Base-by-base conservation (phyloP, 2,113 vertebrate genomes). In the Macquaria ambigua region DNA sequence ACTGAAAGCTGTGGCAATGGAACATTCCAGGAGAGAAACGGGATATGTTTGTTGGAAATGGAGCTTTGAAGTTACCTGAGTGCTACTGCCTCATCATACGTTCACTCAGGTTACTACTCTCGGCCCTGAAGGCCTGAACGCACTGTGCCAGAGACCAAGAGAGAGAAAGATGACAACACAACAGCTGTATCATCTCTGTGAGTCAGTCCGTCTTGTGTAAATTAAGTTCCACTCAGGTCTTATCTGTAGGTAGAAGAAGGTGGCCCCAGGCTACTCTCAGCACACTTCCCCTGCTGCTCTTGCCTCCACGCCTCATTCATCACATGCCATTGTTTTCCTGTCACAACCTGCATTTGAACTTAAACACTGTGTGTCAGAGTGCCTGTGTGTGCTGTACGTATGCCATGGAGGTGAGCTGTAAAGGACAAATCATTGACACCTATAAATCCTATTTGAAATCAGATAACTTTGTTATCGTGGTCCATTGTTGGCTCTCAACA, bases 61-160 rank as follows among this genome's bases (percentile, higher is more conserved):
- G 76, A 87, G 80, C 89, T 93, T 90, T 94, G 80, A 93, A 89
- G 92, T 83, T 77, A 88, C 89, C 88, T 78, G 86, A 87, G 75
- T 61, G 62, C 82, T 43, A 76, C 71, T 59, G 84, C 76, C 69
- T 84, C 23, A 3, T 91, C 85, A 86, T n/a, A 74, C 0, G 9
- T 59, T 79, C 64, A 28, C 86, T 94, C 87, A 63, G 74, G 86
- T 94, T 92, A 81, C 90, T 9, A 55, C 72, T 87, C 76, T 68
- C 43, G 81, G 21, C n/a, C 69, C 63, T 23, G 18, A 70, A 41
- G 64, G 37, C 41, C 41, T 41, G 12, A 52, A 52, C 28, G 16
- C 8, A 43, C 9, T 3, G 39, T 10, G 43, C 20, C 20, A 41
- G 9, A 48, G 21, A 46, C 7, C 34, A 8, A 23, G 25, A 50